Conservation (phyloP, 2,113 vertebrate species). For the Ciconia maguari region DNA sequence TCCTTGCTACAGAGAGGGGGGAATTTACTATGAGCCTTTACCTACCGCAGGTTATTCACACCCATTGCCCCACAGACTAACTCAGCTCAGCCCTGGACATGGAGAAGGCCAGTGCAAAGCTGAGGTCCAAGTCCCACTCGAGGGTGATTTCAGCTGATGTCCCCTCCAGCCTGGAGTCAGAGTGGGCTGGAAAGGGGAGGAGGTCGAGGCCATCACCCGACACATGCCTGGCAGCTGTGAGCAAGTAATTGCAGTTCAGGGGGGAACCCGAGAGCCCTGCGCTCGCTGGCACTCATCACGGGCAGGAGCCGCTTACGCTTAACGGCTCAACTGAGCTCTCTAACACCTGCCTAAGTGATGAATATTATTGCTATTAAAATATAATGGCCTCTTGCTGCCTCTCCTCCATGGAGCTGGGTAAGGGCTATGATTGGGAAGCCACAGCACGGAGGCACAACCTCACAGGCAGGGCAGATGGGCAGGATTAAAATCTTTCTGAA, state of each 20-base stretch:
- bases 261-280: accelerated
- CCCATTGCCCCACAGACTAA: accelerated
- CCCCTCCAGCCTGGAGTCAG: neutral
- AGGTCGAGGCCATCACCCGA: accelerated
- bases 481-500: neutral
- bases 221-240: neutral
- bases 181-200: neutral
- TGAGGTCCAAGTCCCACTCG: neutral
- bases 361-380: neutral
- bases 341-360: neutral
- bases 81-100: neutral
- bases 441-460: accelerated
- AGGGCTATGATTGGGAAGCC: neutral
- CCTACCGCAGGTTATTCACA: neutral
- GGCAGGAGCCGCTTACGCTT: neutral
- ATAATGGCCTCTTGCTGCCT: neutral
- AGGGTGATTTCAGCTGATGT: neutral
- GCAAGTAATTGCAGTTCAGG: accelerated
- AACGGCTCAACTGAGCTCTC: neutral
- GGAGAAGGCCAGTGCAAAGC: neutral
- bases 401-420: neutral
- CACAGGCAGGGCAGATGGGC: neutral
- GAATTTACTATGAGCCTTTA: accelerated
- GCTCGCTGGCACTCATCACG: neutral
- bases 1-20: neutral